These are phyloP conservation scores for Propithecus perrieri DNA, from an alignment of 2,797 vertebrate genomes.

Conservation along the genomic window DNA sequence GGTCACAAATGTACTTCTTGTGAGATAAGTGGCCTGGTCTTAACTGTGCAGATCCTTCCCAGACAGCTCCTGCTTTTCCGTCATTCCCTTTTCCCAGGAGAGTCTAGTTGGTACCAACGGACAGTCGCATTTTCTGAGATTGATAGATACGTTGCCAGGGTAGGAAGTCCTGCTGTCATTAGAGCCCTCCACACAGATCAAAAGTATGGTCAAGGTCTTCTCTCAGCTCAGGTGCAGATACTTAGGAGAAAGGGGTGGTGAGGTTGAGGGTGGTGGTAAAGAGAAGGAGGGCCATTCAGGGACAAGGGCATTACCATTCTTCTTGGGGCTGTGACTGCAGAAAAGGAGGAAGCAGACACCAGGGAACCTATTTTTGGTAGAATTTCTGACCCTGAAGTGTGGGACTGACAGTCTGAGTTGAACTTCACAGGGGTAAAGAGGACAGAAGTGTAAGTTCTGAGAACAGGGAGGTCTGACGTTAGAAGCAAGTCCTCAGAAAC, in stretches of 20 bases:
- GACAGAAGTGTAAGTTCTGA: not conserved
- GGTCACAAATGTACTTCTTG: not conserved
- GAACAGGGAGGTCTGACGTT: not conserved
- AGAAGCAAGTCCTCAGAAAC: not conserved
- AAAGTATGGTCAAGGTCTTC: not conserved
- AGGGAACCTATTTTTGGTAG: not conserved
- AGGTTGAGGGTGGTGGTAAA: not conserved
- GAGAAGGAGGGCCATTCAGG: not conserved
- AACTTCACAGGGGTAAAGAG: not conserved
- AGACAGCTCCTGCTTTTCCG: not conserved
- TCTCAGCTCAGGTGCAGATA: not conserved
- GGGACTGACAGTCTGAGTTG: not conserved
- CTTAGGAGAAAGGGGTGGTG: not conserved
- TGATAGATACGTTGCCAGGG: not conserved
- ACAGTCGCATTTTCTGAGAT: not conserved
- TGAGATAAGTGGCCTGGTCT: not conserved
- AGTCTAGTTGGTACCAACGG: not conserved
- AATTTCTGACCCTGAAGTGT: not conserved
- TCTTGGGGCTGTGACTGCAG: too few species aligned
- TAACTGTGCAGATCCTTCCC: not conserved
- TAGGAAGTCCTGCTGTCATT: not conserved
- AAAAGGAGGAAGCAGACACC: not conserved
- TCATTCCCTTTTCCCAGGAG: not conserved
- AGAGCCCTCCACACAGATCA: not conserved
- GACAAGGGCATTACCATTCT: not conserved